Evolutionary conservation across 2,797 vertebrate genomes (phyloP), one percentile per base, ranked within the genome.

Genomic region (Acipenser transmontanus): DNA sequence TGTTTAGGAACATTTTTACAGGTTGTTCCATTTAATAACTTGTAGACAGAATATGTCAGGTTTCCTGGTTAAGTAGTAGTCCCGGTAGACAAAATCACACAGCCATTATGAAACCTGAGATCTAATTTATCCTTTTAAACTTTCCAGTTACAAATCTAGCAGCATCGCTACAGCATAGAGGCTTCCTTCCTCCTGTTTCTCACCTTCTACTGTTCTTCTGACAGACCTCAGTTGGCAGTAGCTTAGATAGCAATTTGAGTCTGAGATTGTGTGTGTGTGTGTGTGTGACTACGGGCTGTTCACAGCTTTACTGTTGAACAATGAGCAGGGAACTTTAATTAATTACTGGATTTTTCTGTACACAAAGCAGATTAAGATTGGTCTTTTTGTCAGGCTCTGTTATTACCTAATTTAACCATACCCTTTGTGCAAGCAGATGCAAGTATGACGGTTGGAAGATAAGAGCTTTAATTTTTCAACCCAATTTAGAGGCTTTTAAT

Each of bases 261-360:
- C 34, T 12, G 50, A 66, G 10, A 14, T 48, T 50, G 47, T 57
- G 2, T 66, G 65, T 11, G 47, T 66, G 10, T 65, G 52, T 65
- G 11, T 49, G 47, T 48, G 34, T 13, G 54, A 57, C 54, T n/a
- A 57, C 8, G 6, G 54, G 9, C 54, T 57, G 7, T n/a, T 57
- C 54, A n/a, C 54, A 57, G 12, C 54, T n/a, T n/a, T 57, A n/a
- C 12, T 57, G 54, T 13, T 57, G 54, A 57, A 57, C 54, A n/a
- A n/a, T 57, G 54, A 11, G 14, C 54, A 57, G 54, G 6, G n/a
- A 57, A n/a, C 54, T 9, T 11, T 57, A 57, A 57, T 57, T 57
- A 57, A 57, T 57, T 57, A 57, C 54, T 57, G 54, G 54, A 57
- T 57, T 13, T 57, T 57, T 57, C 11, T 13, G 2, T 8, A 57